Evolutionary conservation across 2,113 vertebrate species (phyloP), one percentile per base, ranked within the genome.

Genomic region (Thinocorus orbignyianus): DNA sequence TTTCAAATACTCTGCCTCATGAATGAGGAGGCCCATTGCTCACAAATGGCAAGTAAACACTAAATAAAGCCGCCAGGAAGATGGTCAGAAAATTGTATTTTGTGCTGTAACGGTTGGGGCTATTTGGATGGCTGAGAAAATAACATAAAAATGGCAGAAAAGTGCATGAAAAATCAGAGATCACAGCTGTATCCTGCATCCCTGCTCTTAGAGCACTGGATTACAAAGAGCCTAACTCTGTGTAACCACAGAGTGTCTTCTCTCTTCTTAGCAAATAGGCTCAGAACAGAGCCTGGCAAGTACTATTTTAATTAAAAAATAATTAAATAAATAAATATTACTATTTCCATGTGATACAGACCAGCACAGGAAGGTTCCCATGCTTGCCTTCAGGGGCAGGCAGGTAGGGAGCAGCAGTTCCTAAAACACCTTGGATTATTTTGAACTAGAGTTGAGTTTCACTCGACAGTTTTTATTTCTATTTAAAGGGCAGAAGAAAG

Each of bases 391-490:
- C 20, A 48, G 88, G 65, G 55, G 30, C 68, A 58, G 69, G 42
- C 7, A 0, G 69, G 61, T 65, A 86, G 42, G 52, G 87, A 92
- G 33, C 81, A 92, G 73, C 72, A 25, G n/a, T 31, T 84, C 86
- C 66, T 89, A 41, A 91, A 91, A 44, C 61, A 84, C 83, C 78
- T 52, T 13, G 70, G 84, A 85, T 95, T 88, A 72, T 88, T 95
- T 95, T 76, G 87, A 85, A 57, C 81, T 1, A 5, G 78, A 4
- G 69, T 86, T 87, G 19, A 76, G 10, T 95, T 97, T 96, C 88
- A 81, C 35, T 86, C 11, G 69, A 54, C 88, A 86, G 88, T 92
- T 95, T 94, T 95, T 68, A 68, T 81, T 97, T 76, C 90, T 96
- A 68, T 94, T 95, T 95, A 72, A 76, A 78, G 70, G 77, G 70